A percentile compares a stretch with the other conserved stretches of the same genome.
Evolutionary conservation across 1,140 invertebrate genomes (phyloP).

Genomic region (Cherax quadricarinatus): DNA sequence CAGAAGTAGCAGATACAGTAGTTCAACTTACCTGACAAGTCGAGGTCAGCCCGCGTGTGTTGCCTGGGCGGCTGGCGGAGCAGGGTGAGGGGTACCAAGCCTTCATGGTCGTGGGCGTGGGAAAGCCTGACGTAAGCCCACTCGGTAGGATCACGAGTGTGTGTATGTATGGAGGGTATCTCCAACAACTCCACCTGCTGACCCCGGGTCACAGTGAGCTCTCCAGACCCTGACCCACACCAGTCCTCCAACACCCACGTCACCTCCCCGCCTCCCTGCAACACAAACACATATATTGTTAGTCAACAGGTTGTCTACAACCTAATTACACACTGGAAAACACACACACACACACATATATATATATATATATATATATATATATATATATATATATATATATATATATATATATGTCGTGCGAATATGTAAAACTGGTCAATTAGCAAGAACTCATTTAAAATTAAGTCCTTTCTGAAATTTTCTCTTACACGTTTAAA

Average conservation of each 20-base stretch:
- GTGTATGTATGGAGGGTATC: conserved; percentile 77
- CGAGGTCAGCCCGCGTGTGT: conserved; percentile 64
- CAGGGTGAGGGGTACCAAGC: conserved; percentile 88
- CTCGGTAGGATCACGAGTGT: conserved; percentile 76
- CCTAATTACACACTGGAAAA: too few species aligned
- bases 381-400: too few species aligned
- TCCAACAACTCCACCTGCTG: conserved; percentile 96
- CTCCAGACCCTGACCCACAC: conserved; percentile 83
- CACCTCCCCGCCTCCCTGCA: conserved; percentile 81
- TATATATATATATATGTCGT: too few species aligned
- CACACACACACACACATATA: too few species aligned
- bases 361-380: too few species aligned
- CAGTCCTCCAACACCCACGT: conserved; percentile 92
- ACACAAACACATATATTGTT: not conserved
- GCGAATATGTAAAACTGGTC: too few species aligned
- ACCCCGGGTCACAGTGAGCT: conserved; percentile 88
- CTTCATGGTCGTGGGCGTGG: conserved; percentile 81
- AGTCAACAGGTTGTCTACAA: not conserved
- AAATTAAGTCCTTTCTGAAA: too few species aligned
- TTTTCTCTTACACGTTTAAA: too few species aligned
- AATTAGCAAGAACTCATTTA: too few species aligned
- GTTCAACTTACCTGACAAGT: conserved; percentile 74
- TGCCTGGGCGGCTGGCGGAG: conserved; percentile 86
- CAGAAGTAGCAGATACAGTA: too few species aligned
- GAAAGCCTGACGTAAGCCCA: conserved; percentile 81